These are phyloP conservation scores for Melozone crissalis DNA, from an alignment of 2,113 vertebrate species.

Conservation along the genomic window DNA sequence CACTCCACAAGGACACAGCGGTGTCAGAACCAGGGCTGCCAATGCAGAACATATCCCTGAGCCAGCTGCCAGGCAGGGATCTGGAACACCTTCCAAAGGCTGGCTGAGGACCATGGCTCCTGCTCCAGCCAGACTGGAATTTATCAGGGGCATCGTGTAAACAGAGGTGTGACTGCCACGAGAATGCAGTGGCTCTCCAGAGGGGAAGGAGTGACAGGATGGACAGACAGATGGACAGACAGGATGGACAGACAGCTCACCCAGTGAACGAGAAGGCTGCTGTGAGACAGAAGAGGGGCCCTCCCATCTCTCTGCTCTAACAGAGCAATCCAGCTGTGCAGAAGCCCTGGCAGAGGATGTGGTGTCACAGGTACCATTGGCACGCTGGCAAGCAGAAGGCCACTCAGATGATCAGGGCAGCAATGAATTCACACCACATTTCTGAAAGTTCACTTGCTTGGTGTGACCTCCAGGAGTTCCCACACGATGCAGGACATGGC, in stretches of 20 bases:
- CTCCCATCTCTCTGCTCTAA: not conserved
- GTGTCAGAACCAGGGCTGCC: slow-evolving; percentile 20
- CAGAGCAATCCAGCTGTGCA: not conserved
- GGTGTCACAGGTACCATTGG: not conserved
- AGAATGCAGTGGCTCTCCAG: not conserved
- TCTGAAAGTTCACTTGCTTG: not conserved
- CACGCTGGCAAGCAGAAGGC: not conserved
- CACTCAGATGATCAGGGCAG: not conserved
- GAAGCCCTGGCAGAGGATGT: not conserved
- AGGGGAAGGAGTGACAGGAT: not conserved
- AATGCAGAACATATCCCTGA: not conserved
- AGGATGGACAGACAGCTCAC: not conserved
- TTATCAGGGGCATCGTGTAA: not conserved
- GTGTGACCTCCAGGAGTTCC: not conserved
- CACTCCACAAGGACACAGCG: not conserved
- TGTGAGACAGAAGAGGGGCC: not conserved
- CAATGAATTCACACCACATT: not conserved
- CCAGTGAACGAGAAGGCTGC: not conserved
- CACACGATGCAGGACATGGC: not conserved
- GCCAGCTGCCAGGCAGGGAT: not conserved
- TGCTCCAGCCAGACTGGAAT: slow-evolving; percentile 10
- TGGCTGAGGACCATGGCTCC: not conserved
- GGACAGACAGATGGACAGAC: slow-evolving; percentile 1
- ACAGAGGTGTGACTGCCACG: not conserved
- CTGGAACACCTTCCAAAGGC: not conserved